Conservation (phyloP, 2,888 invertebrate genomes). For the Leptinotarsa haldemani region DNA sequence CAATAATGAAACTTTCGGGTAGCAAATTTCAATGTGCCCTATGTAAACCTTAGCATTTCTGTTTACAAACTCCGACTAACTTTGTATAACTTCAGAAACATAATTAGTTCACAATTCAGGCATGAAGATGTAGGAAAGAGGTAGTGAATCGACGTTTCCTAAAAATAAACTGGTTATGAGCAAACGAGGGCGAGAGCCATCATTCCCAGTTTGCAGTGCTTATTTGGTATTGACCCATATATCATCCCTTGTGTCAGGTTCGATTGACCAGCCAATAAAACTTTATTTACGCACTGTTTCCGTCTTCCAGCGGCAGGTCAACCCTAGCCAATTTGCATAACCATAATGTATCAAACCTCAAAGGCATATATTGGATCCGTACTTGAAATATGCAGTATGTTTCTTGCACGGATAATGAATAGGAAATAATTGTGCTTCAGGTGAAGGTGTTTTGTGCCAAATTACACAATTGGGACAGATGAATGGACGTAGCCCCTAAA, state of each 20-base stretch:
- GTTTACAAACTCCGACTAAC: conserved; percentile 13
- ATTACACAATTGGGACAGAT: too few species aligned
- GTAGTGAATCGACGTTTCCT: background rate
- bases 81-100: conserved; percentile 4
- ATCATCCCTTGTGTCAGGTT: conserved; percentile 5
- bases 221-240: conserved; percentile 20
- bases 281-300: conserved; percentile 10
- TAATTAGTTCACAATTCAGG: conserved; percentile 7
- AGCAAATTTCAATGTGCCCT: conserved; percentile 4
- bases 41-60: conserved; percentile 6
- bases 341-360: background rate
- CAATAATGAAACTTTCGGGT: conserved; percentile 11
- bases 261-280: conserved; percentile 10
- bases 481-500: too few species aligned
- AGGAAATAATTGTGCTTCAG: too few species aligned
- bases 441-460: too few species aligned
- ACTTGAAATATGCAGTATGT: background rate
- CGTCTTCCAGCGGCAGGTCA: background rate
- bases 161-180: conserved; percentile 13
- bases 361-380: background rate
- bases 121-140: background rate
- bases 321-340: conserved; percentile 2
- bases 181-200: background rate
- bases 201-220: background rate
- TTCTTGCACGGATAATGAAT: background rate